Percentiles rank a stretch among this genome's conserved stretches.
phyloP scores from a whole-genome alignment of 2,888 invertebrate genomes.

The Caenorhabditis sp. region DNA sequence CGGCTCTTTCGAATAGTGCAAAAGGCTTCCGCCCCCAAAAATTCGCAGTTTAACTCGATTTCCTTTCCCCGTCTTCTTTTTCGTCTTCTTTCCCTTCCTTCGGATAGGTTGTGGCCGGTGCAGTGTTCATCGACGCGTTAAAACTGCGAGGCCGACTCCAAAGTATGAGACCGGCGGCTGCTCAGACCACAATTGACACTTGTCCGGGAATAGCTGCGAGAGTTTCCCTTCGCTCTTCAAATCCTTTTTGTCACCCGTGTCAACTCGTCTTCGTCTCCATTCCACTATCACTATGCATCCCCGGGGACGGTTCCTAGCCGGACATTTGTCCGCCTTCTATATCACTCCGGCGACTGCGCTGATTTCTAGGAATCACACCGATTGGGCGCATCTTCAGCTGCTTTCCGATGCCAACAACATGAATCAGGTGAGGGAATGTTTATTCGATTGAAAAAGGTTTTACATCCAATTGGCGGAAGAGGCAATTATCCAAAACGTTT shows the following conservation, averaged over 20 bases:
- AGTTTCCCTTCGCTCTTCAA: neutral
- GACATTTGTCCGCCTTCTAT: constrained; percentile 56
- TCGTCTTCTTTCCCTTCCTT: no score
- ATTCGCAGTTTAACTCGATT: constrained; percentile 22
- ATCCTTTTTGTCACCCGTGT: constrained; percentile 27
- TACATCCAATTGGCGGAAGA: no score
- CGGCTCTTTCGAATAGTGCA: no score
- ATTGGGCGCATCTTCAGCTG: constrained; percentile 52
- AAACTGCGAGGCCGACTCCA: constrained; percentile 12
- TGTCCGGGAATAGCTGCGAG: neutral
- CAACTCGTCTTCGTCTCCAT: constrained; percentile 8
- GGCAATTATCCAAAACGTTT: no score
- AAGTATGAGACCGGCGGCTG: constrained; percentile 4
- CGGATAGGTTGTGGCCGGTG: constrained; percentile 4
- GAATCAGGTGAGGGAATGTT: constrained; percentile 59
- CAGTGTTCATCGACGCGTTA: constrained; percentile 44
- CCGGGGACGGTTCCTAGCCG: constrained; percentile 60
- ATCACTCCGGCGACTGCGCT: constrained; percentile 53
- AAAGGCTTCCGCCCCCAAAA: no score
- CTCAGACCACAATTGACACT: constrained; percentile 13
- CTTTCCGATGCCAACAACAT: constrained; percentile 41
- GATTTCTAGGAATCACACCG: constrained; percentile 50
- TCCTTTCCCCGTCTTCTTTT: neutral
- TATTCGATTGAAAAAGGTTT: no score
- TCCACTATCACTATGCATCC: constrained; percentile 48